phyloP scores from a whole-genome alignment of 2,113 vertebrate genomes.

The Progne subis region DNA sequence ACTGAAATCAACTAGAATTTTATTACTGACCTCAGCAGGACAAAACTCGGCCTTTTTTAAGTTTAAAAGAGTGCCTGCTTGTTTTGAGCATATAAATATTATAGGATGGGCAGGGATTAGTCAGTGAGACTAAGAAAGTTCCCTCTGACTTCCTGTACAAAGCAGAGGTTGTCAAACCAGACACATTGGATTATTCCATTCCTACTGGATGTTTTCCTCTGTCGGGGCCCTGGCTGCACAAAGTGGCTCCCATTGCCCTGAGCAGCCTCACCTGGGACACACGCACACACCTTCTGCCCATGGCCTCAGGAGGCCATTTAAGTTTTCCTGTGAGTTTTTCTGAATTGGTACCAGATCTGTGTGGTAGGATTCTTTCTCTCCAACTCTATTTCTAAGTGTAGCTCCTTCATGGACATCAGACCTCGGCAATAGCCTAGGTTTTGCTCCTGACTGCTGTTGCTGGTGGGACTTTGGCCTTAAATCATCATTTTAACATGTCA shows the following conservation, averaged over 20 bases:
- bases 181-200: accelerated
- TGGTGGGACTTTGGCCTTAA: background rate
- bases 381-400: background rate
- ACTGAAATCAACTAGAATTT: background rate
- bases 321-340: too few species aligned
- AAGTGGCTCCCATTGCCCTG: background rate
- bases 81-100: background rate
- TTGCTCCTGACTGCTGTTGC: background rate
- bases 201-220: background rate
- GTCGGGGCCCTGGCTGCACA: background rate
- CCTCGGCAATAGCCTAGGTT: background rate
- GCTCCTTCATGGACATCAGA: background rate
- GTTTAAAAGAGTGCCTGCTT: background rate
- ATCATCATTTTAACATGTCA: background rate
- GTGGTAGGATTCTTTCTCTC: background rate
- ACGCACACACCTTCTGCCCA: background rate
- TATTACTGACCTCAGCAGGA: background rate
- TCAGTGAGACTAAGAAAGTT: background rate
- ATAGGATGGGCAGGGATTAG: background rate
- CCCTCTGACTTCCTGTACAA: background rate
- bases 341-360: background rate
- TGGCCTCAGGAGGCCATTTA: background rate
- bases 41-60: background rate
- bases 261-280: background rate
- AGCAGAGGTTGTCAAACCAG: background rate